These are phyloP conservation scores for Alexandromys oeconomus DNA, from an alignment of 2,797 vertebrate species.

Conservation along the genomic window DNA sequence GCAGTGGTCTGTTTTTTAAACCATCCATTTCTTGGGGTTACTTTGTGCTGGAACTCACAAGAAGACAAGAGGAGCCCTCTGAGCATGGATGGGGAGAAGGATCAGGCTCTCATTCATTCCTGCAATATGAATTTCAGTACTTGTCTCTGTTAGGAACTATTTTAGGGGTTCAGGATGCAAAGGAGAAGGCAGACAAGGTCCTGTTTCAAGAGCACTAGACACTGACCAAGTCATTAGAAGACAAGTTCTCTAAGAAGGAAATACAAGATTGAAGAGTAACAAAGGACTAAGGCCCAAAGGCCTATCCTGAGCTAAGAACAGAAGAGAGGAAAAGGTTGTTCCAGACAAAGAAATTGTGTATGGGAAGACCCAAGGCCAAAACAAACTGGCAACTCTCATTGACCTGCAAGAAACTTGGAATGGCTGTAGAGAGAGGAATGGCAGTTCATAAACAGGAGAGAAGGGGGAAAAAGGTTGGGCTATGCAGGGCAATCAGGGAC, in stretches of 20 bases:
- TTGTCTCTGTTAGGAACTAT: neutral
- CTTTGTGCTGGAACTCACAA: neutral
- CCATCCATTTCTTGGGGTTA: neutral
- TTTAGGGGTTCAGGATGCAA: neutral
- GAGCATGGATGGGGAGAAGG: neutral
- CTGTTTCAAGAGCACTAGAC: neutral
- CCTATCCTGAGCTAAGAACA: neutral
- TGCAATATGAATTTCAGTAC: neutral
- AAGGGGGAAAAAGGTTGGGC: neutral
- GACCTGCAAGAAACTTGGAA: neutral
- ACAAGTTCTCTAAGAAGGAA: neutral
- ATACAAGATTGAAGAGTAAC: neutral
- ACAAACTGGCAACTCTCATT: neutral
- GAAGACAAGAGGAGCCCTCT: neutral
- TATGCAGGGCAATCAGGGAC: accelerated
- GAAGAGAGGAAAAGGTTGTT: neutral
- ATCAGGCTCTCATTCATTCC: neutral
- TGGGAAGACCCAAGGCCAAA: neutral
- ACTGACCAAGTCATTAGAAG: neutral
- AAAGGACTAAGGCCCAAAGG: neutral
- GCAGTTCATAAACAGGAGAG: neutral
- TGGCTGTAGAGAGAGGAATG: neutral
- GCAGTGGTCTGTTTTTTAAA: neutral
- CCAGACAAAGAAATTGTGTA: neutral
- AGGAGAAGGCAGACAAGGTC: neutral